Conservation (phyloP, 2,888 invertebrate species). For the Taenaris catops region DNA sequence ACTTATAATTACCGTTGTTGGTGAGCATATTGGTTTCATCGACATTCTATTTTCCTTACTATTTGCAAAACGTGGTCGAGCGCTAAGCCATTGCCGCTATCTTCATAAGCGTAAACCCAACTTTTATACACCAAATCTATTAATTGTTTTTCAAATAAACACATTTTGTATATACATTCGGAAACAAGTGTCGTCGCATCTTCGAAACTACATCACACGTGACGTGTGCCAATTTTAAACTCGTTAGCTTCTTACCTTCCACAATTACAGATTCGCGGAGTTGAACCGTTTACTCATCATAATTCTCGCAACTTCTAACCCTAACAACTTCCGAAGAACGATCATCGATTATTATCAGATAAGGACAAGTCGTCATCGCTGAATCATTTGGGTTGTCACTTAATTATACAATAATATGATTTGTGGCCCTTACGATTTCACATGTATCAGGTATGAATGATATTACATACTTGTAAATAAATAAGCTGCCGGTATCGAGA, state of each 20-base stretch:
- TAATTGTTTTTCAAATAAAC: no score
- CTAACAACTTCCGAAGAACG: conserved; percentile 25
- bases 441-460: conserved; percentile 1
- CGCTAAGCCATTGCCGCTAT: no score
- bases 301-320: conserved; percentile 19
- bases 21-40: no score
- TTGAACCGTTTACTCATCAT: conserved; percentile 20
- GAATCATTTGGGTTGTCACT: conserved; percentile 46
- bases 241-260: conserved; percentile 3
- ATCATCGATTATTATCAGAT: conserved; percentile 34
- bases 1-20: no score
- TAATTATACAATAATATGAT: conserved; percentile 21
- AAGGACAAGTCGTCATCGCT: conserved; percentile 38
- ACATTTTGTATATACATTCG: no score
- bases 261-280: conserved; percentile 1
- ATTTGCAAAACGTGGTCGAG: no score
- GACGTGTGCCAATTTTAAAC: conserved; percentile 8
- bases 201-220: conserved; percentile 1
- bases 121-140: no score
- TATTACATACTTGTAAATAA: conserved; percentile 7
- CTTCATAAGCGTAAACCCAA: no score
- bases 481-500: not conserved
- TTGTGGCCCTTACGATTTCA: conserved; percentile 1
- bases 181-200: no score
- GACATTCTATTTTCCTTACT: no score